Conservation (phyloP, 2,113 vertebrate species). For the Gasterosteus nipponicus region DNA sequence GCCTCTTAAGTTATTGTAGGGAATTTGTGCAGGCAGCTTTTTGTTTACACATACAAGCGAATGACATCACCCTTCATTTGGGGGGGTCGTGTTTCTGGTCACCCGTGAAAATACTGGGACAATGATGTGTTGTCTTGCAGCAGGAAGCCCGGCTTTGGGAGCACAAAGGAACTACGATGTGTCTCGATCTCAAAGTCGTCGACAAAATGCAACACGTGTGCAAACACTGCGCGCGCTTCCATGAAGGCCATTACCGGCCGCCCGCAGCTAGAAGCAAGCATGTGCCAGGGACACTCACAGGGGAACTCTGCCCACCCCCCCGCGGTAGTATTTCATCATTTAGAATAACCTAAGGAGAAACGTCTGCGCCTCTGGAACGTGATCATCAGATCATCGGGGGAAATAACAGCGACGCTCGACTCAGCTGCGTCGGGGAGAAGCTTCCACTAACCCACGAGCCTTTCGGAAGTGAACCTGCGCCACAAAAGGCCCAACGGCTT, state of each 20-base stretch:
- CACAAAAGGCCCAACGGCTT: not conserved
- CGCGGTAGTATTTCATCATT: constrained; percentile 30
- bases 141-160: not conserved
- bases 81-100: not conserved
- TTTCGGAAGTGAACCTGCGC: not conserved
- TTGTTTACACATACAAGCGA: not conserved
- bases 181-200: not conserved
- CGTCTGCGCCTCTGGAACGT: constrained; percentile 37
- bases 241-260: constrained; percentile 12
- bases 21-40: not conserved
- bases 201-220: constrained; percentile 32
- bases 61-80: not conserved
- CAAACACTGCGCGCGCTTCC: constrained; percentile 13
- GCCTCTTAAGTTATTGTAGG: not conserved
- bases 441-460: constrained; percentile 9
- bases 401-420: constrained; percentile 39
- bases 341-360: constrained; percentile 45
- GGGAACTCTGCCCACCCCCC: constrained; percentile 23
- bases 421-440: constrained; percentile 26
- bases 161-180: not conserved
- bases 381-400: constrained; percentile 36
- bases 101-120: not conserved
- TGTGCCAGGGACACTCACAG: constrained; percentile 34
- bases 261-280: constrained; percentile 38
- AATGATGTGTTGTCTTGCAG: not conserved